phyloP scores from a whole-genome alignment of 2,797 vertebrate species.

The Sphaeramia orbicularis region DNA sequence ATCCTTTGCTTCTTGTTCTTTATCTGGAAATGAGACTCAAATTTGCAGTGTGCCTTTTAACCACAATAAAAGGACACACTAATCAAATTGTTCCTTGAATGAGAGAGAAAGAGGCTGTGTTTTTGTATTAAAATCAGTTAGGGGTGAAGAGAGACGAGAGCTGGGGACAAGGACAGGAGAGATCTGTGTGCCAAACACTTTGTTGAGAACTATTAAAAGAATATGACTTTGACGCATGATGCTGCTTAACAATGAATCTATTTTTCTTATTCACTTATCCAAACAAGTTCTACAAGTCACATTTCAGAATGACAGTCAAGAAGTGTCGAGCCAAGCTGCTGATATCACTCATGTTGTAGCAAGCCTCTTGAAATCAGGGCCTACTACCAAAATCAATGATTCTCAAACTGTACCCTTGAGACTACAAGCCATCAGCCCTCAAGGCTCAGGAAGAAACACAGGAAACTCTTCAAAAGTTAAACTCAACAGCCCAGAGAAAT shows the following conservation, averaged over 20 bases:
- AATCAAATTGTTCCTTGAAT: slow-evolving; percentile 80
- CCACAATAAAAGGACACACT: slow-evolving; percentile 72
- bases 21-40: slow-evolving; percentile 84
- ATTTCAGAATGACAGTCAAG: slow-evolving; percentile 9
- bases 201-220: slow-evolving; percentile 25
- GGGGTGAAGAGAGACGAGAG: slow-evolving; percentile 17
- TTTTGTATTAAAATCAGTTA: slow-evolving; percentile 52
- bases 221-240: slow-evolving; percentile 42
- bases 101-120: slow-evolving; percentile 40
- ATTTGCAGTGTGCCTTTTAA: slow-evolving; percentile 84
- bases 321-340: slow-evolving; percentile 1
- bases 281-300: slow-evolving; percentile 22
- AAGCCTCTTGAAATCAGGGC: slow-evolving; percentile 17
- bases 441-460: slow-evolving; percentile 61
- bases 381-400: slow-evolving; percentile 43
- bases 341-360: background rate
- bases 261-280: slow-evolving; percentile 9
- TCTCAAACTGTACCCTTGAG: slow-evolving; percentile 48
- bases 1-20: slow-evolving; percentile 61
- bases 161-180: slow-evolving; percentile 46
- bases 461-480: slow-evolving; percentile 70
- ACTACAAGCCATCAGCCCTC: slow-evolving; percentile 54
- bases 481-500: slow-evolving; percentile 60
- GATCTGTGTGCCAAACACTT: slow-evolving; percentile 50
- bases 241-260: slow-evolving; percentile 28